phyloP scores from a whole-genome alignment of 2,113 vertebrate genomes.

The Labeo catla region DNA sequence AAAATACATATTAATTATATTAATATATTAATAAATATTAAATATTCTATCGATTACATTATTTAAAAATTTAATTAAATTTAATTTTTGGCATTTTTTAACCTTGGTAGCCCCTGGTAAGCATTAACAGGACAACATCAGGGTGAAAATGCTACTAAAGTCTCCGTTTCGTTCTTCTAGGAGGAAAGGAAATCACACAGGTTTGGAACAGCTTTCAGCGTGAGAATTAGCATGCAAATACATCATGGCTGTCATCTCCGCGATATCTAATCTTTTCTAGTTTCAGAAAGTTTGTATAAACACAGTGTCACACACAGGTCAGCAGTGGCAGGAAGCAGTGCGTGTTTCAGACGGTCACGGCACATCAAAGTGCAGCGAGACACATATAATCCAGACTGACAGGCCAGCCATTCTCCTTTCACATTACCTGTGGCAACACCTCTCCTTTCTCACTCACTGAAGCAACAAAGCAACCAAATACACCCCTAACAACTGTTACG shows the following conservation, averaged over 20 bases:
- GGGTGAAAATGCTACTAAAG: not conserved
- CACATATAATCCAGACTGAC: conserved; percentile 71
- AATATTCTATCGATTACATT: too few species aligned
- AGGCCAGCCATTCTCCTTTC: conserved; percentile 60
- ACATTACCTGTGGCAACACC: conserved; percentile 57
- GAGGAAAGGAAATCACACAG: not conserved
- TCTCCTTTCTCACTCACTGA: conserved; percentile 51
- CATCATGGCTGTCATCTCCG: not conserved
- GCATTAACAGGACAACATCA: not conserved
- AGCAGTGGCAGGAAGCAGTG: conserved; percentile 52
- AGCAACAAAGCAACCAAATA: conserved; percentile 66
- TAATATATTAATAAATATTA: too few species aligned
- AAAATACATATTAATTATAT: too few species aligned
- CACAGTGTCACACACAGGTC: conserved; percentile 53
- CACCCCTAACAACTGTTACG: conserved; percentile 35
- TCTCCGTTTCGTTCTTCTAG: not conserved
- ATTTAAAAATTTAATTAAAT: too few species aligned
- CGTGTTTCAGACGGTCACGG: conserved; percentile 65
- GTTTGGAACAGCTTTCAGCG: not conserved
- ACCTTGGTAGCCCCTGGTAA: not conserved
- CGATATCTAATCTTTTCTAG: not conserved
- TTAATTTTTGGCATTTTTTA: not conserved
- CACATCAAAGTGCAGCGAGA: conserved; percentile 67
- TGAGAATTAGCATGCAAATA: conserved; percentile 26
- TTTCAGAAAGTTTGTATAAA: not conserved